phyloP scores from a whole-genome alignment of 2,888 invertebrate species.

The Dicyrtoma fusca region DNA sequence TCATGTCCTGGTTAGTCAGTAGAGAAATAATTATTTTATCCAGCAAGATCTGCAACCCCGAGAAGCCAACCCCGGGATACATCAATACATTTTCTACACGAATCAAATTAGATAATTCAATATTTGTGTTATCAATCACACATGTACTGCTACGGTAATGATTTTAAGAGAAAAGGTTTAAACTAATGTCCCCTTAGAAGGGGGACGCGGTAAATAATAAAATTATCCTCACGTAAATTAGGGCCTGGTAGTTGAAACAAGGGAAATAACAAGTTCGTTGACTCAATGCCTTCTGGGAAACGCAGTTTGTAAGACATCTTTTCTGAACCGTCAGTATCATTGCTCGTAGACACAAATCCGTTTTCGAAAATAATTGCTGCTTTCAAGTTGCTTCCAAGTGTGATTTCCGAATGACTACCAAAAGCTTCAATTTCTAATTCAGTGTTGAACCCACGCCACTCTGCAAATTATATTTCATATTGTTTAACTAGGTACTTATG shows the following conservation, averaged over 20 bases:
- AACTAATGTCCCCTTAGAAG: not conserved
- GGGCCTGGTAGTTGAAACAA: constrained; percentile 54
- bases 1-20: constrained; percentile 29
- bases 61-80: constrained; percentile 54
- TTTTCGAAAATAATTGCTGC: constrained; percentile 53
- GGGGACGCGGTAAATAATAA: too few species aligned
- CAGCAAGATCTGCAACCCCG: constrained; percentile 51
- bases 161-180: not conserved
- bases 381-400: not conserved
- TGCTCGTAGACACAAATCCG: constrained; percentile 27
- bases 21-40: constrained; percentile 51
- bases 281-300: constrained; percentile 36
- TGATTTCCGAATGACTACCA: constrained; percentile 25
- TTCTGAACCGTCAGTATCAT: not conserved
- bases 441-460: constrained; percentile 44
- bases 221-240: constrained; percentile 36
- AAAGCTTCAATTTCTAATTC: constrained; percentile 52
- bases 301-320: constrained; percentile 52
- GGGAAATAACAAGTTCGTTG: constrained; percentile 47
- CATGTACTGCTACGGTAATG: not conserved
- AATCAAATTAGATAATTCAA: too few species aligned
- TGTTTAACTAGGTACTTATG: too few species aligned
- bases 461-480: constrained; percentile 41
- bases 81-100: constrained; percentile 11
- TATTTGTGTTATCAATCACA: not conserved